Evolutionary conservation across 2,113 vertebrate genomes (phyloP), one percentile per base, ranked within the genome.

Genomic region (Saguinus imperator): DNA sequence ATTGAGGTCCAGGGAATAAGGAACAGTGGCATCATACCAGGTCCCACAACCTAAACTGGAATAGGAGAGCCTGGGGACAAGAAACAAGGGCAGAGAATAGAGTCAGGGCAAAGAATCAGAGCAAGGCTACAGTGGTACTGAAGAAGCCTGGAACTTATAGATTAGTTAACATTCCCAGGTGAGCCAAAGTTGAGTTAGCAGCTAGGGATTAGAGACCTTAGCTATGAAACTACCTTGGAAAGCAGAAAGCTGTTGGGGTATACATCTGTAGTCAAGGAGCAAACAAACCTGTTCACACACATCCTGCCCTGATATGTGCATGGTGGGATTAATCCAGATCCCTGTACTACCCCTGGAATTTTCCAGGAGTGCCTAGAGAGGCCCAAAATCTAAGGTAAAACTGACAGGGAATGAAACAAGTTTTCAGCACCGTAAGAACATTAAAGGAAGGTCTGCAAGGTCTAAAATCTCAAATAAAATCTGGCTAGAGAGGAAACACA

Each of bases 1-100:
- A 12, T 5, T 52, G 37, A 58, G 27, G 13, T 37, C 17, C 23
- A 32, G 45, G 61, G 37, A 2, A n/a, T n/a, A 70, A 37, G 73
- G 37, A 82, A 23, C n/a, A 79, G 70, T 29, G 57, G 4, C 64
- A 83, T 57, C 80, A 66, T 17, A 57, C 58, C 37, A 64, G 85
- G 79, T 79, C 52, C 82, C 43, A 73, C 25, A 75, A 68, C 29
- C 55, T 45, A 93, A 90, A 52, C 32, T 87, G 70, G 70, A 96
- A 55, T 57, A 52, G 58, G 27, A 94, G 43, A 25, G 29, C 61
- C 37, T 87, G 25, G 37, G 73, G 43, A 93, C 8, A 40, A 94
- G 70, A n/a, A 96, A 75, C 14, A 80, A 95, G 68, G 45, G 12
- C 87, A 89, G 83, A 75, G 45, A 93, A 83, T 35, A 91, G 72